Evolutionary conservation across 2,113 vertebrate species (phyloP), one percentile per base, ranked within the genome.

Genomic region (Solenodon paradoxus): DNA sequence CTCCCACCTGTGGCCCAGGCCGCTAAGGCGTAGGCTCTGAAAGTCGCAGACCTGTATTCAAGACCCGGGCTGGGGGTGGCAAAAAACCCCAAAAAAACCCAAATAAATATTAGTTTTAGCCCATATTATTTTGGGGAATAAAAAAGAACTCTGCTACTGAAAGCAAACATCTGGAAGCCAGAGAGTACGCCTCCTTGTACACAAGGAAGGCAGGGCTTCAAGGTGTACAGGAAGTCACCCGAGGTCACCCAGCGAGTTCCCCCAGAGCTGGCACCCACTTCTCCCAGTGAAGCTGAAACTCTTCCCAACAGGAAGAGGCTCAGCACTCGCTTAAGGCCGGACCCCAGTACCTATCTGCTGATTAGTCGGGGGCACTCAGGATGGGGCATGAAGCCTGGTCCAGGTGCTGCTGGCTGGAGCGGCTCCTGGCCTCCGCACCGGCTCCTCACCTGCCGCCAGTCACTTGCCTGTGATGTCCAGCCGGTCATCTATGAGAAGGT

Each of bases 401-500:
- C 11, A 0, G 2, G 20, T 4, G 17, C 66, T 24, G 19, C 35
- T 7, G 20, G 66, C 40, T 3, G n/a, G 1, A 3, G 38, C 0
- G 0, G 61, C 35, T 28, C 63, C 13, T 28, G 5, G 61, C n/a
- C 26, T 26, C 35, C 5, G 2, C 1, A 2, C 17, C 13, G 1
- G 1, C 72, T 53, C 77, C 38, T 45, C n/a, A 22, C 63, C 79
- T 1, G 26, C 42, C 2, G 0, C 53, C 26, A 26, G 30, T 20
- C 64, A 84, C 95, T 98, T 81, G 99, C 99, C 99, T 69, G 97
- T 97, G 95, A 99, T 99, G 95, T 99, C 99, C 0, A 99, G 99
- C 86, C 99, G 99, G 98, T 99, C 99, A 0, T 99, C 99, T 47
- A 99, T 99, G 64, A 99, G 99, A 88, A 99, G 92, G 95, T 99